Evolutionary conservation across 1,140 invertebrate genomes (phyloP), one percentile per base, ranked within the genome.

Genomic region (Pseudomyrmex pallidus): DNA sequence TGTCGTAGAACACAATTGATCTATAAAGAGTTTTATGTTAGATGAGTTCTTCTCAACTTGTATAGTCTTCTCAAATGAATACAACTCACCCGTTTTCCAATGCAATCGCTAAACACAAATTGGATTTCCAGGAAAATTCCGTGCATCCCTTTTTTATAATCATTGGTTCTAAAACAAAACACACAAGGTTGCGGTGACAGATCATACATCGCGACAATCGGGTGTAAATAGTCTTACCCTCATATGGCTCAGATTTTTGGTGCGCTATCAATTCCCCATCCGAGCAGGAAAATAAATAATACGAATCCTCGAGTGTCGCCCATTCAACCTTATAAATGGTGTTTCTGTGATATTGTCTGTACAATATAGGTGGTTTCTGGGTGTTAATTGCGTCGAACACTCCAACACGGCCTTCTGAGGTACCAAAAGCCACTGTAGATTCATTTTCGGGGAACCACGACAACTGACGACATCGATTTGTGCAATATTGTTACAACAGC

Each of bases 361-460:
- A 93, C 17, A 95, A 86, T 82, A 68, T 85, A 7, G 94, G 92
- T 44, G 86, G 80, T 90, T 93, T 93, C 77, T 93, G 94, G 25
- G 67, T 87, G 4, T 85, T 74, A 86, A 90, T 91, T 3, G 93
- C 92, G 84, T 96, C 94, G 76, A 96, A 91, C 1, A 95, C 68
- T 44, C 96, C 95, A 57, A 96, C 92, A 92, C 96, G 89, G 10
- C 97, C 97, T 92, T 98, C 97, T 20, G 95, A 95, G 63, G 97
- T 98, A 15, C 96, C 96, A 93, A 96, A 98, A 2, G 97, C 97
- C 20, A 98, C 90, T 8, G 96, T 77, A 85, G 96, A 96, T 93
- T 98, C 97, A 85, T 95, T 95, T 10, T 93, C 94, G 3, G 97
- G 97, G 95, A 98, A 97, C 97, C 97, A 98, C 10, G 95, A 95